Conservation (phyloP, 2,888 invertebrate genomes). For the Sisyra terminalis region DNA sequence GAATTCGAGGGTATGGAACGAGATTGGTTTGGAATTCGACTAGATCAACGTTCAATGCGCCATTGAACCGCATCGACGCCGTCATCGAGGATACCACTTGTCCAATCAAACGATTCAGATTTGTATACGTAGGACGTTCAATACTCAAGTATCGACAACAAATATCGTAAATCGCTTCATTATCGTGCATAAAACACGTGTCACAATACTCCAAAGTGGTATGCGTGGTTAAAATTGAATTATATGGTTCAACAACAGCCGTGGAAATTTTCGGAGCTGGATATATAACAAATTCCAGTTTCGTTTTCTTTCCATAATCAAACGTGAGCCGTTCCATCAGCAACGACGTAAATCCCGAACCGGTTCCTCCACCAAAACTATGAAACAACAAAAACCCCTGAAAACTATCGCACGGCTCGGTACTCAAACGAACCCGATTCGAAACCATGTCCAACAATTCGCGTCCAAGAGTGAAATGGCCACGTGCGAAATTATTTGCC, state of each 20-base stretch:
- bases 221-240: constrained; percentile 41
- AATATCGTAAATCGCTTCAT: constrained; percentile 29
- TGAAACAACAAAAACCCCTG: not conserved
- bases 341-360: not conserved
- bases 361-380: not conserved
- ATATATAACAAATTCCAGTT: not conserved
- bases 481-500: constrained; percentile 2
- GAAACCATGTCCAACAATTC: not conserved
- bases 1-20: constrained; percentile 40
- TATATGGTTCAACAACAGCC: constrained; percentile 28
- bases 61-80: not conserved
- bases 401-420: not conserved
- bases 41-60: constrained; percentile 31
- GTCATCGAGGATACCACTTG: constrained; percentile 2
- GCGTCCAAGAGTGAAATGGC: not conserved
- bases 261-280: constrained; percentile 13
- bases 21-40: constrained; percentile 38
- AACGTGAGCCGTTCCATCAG: not conserved
- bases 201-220: constrained; percentile 40
- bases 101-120: constrained; percentile 1
- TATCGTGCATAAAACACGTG: constrained; percentile 37
- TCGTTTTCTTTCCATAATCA: constrained; percentile 1
- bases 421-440: not conserved
- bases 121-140: not conserved
- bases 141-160: constrained; percentile 30